These are phyloP conservation scores for Nomada fabriciana DNA, from an alignment of 2,888 invertebrate species.

Conservation along the genomic window DNA sequence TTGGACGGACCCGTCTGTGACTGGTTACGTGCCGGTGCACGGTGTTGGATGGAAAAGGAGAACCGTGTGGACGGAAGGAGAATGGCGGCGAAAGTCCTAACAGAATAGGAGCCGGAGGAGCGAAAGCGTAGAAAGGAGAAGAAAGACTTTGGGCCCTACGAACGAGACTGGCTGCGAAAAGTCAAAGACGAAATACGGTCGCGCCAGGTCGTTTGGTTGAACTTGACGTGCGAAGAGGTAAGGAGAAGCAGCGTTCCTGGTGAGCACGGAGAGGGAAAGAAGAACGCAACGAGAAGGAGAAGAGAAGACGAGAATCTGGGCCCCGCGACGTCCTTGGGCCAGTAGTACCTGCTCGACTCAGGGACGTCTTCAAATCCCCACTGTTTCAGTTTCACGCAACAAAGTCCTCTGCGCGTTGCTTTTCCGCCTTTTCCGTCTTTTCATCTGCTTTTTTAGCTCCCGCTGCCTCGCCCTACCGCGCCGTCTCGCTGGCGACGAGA, in stretches of 20 bases:
- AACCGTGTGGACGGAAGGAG: conserved; percentile 21
- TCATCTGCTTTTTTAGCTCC: neutral
- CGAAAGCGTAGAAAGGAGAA: conserved; percentile 22
- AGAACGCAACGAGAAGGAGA: conserved; percentile 46
- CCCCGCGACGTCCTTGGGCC: conserved; percentile 82
- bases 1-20: conserved; percentile 16
- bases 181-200: conserved; percentile 66
- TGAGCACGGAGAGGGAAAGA: conserved; percentile 25
- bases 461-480: neutral
- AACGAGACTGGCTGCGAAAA: conserved; percentile 51
- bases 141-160: conserved; percentile 15
- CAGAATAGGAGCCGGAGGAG: neutral
- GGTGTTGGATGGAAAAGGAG: conserved; percentile 15
- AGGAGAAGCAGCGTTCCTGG: conserved; percentile 10
- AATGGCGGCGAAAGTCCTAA: conserved; percentile 28
- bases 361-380: conserved; percentile 73
- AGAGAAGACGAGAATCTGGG: conserved; percentile 76
- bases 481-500: neutral
- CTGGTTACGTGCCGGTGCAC: conserved; percentile 13
- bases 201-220: neutral
- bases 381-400: conserved; percentile 11
- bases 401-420: conserved; percentile 26
- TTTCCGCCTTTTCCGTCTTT: conserved; percentile 44
- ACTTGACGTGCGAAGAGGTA: conserved; percentile 13
- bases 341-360: conserved; percentile 74